A percentile compares a stretch with the other conserved stretches of the same genome.
Conservation (phyloP, 2,797 vertebrate genomes). For the Ctenochaetus hawaiiensis region DNA sequence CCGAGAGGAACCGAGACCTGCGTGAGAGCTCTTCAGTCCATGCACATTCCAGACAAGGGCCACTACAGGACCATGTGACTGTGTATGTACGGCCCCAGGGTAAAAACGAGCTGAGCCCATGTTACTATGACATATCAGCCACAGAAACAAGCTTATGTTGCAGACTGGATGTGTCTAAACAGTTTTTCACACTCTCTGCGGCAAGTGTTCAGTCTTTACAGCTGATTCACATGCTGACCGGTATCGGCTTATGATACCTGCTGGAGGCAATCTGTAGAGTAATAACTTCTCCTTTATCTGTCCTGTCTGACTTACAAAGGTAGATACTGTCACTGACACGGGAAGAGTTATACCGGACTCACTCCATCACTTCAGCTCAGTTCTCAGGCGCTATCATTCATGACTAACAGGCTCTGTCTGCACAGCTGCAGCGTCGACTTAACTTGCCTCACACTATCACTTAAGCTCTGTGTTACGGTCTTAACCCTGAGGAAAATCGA, state of each 20-base stretch:
- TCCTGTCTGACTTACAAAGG: slow-evolving; percentile 22
- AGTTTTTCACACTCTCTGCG: slow-evolving; percentile 17
- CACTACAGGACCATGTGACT: slow-evolving; percentile 14
- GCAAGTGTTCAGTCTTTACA: not conserved
- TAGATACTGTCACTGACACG: slow-evolving; percentile 44
- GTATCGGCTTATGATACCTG: slow-evolving; percentile 11
- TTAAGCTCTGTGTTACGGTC: slow-evolving; percentile 12
- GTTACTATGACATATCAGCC: slow-evolving; percentile 23
- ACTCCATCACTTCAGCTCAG: slow-evolving; percentile 40
- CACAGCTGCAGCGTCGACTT: slow-evolving; percentile 54
- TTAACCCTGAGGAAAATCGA: slow-evolving; percentile 34
- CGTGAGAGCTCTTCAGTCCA: slow-evolving; percentile 42
- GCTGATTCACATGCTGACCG: slow-evolving; percentile 24
- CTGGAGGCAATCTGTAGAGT: not conserved
- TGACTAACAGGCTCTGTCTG: slow-evolving; percentile 43
- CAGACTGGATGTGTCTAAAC: slow-evolving; percentile 10
- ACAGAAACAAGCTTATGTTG: slow-evolving; percentile 23
- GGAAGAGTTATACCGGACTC: slow-evolving; percentile 26
- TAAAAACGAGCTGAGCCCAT: not conserved
- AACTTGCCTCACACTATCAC: slow-evolving; percentile 33
- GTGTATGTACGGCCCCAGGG: not conserved
- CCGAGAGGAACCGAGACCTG: slow-evolving; percentile 48
- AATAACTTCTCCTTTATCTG: slow-evolving; percentile 37
- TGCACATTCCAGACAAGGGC: slow-evolving; percentile 50
- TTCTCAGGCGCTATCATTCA: slow-evolving; percentile 47